phyloP scores from a whole-genome alignment of 2,113 vertebrate genomes.

The Sinocyclocheilus grahami region DNA sequence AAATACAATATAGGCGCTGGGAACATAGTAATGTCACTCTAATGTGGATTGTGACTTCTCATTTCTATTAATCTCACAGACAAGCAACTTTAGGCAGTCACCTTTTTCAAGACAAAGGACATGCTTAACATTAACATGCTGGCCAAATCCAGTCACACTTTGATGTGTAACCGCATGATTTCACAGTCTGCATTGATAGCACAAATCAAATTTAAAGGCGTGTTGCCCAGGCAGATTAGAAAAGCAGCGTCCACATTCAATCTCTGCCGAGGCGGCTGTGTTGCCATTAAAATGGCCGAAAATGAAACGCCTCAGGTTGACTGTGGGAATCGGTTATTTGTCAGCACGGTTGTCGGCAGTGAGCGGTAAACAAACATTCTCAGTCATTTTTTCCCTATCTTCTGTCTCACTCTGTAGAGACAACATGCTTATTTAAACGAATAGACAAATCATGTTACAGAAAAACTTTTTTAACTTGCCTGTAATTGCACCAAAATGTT shows the following conservation, averaged over 20 bases:
- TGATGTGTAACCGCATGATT: conserved; percentile 78
- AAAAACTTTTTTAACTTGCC: neutral
- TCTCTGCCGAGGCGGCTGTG: conserved; percentile 54
- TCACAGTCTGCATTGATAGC: conserved; percentile 75
- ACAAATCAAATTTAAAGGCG: conserved; percentile 77
- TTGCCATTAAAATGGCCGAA: conserved; percentile 58
- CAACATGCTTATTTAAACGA: neutral
- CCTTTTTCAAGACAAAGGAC: conserved; percentile 41
- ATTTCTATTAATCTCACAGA: neutral
- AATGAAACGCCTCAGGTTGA: conserved; percentile 52
- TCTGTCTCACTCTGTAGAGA: neutral
- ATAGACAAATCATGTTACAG: neutral
- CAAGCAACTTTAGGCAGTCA: neutral
- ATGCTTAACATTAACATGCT: conserved; percentile 72
- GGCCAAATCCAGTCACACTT: conserved; percentile 70
- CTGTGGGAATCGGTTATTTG: conserved; percentile 47
- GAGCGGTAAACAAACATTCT: conserved; percentile 28
- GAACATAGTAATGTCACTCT: neutral
- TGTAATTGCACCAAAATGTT: neutral
- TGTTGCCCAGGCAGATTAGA: conserved; percentile 70
- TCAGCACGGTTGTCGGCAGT: conserved; percentile 30
- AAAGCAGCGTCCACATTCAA: conserved; percentile 68
- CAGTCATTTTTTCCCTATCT: conserved; percentile 32
- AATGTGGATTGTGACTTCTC: neutral
- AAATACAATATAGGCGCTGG: neutral